Conservation (phyloP, 2,113 vertebrate genomes). For the Paraplagusia blochii region DNA sequence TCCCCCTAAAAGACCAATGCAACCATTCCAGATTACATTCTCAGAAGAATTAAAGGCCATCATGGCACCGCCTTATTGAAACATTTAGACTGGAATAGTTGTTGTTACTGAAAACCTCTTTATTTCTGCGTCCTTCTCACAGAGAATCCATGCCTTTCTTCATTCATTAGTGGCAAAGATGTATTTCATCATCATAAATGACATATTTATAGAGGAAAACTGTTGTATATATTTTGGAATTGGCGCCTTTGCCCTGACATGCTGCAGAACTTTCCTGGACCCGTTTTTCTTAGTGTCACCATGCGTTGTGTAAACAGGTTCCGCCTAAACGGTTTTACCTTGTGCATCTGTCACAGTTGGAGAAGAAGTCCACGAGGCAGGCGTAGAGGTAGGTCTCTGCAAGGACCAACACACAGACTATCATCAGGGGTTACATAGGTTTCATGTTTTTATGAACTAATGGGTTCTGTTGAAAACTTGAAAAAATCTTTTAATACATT, state of each 20-base stretch:
- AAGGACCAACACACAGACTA: constrained; percentile 2
- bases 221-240: constrained; percentile 37
- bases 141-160: constrained; percentile 49
- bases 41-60: constrained; percentile 63
- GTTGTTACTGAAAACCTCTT: constrained; percentile 49
- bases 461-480: too few relatives aligned
- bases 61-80: constrained; percentile 21
- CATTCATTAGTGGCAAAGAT: constrained; percentile 46
- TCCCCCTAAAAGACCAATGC: constrained; percentile 84
- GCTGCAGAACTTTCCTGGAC: constrained; percentile 40
- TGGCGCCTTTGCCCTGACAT: constrained; percentile 55
- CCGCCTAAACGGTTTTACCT: constrained; percentile 76
- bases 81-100: constrained; percentile 26
- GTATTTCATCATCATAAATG: constrained; percentile 34
- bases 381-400: constrained; percentile 97
- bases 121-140: constrained; percentile 20
- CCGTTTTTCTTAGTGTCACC: constrained; percentile 54
- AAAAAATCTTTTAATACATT: too few relatives aligned
- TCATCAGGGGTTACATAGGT: neutral
- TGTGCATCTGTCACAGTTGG: constrained; percentile 94
- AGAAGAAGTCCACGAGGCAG: constrained; percentile 97
- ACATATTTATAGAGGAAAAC: constrained; percentile 8
- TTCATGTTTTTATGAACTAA: neutral
- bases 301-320: constrained; percentile 53
- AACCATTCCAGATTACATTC: constrained; percentile 77